Evolutionary conservation across 2,797 vertebrate genomes (phyloP).

Genomic region (Chromobotia macracanthus): DNA sequence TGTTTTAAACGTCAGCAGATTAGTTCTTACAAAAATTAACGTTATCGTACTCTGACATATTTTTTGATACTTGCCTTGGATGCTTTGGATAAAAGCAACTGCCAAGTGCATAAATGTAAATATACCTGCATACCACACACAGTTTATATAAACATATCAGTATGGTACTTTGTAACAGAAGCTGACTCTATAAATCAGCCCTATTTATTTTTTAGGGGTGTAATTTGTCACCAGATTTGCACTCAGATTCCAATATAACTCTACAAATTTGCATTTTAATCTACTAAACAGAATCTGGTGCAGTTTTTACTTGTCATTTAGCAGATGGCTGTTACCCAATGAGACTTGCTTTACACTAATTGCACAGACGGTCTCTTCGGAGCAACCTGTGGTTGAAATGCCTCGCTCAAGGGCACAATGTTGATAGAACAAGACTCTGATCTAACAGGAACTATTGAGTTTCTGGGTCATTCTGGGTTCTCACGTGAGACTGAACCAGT

Average conservation of each 20-base stretch:
- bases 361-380: constrained; percentile 37
- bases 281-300: constrained; percentile 9
- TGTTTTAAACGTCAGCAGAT: background rate
- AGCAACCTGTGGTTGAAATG: constrained; percentile 40
- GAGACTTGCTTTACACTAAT: constrained; percentile 29
- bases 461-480: constrained; percentile 48
- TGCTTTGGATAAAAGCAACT: no score
- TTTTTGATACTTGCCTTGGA: no score
- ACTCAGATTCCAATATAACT: background rate
- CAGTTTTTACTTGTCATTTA: constrained; percentile 26
- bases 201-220: background rate
- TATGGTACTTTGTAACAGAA: background rate
- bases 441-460: constrained; percentile 38
- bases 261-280: constrained; percentile 4
- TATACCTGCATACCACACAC: no score
- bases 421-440: constrained; percentile 36
- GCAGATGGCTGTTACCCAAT: constrained; percentile 27
- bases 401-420: constrained; percentile 45
- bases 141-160: no score
- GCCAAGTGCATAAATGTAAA: no score
- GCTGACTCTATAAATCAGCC: background rate
- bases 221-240: background rate
- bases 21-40: background rate
- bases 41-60: background rate
- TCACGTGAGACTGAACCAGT: constrained; percentile 20